These are phyloP conservation scores for Drosophila borealis DNA, from an alignment of 2,888 invertebrate species.

Conservation along the genomic window DNA sequence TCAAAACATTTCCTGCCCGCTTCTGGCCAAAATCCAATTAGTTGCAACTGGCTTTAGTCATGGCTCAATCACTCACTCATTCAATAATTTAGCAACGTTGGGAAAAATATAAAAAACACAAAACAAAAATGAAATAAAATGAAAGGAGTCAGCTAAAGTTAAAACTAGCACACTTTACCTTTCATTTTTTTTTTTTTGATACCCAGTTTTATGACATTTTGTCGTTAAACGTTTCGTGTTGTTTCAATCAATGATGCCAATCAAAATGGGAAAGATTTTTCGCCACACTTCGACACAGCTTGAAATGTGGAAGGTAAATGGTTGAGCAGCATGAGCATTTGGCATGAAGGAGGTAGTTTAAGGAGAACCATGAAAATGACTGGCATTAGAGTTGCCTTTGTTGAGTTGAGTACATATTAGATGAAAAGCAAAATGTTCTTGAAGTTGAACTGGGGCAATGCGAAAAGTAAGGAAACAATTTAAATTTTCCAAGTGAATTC, in stretches of 20 bases:
- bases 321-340: neutral
- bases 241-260: constrained; percentile 83
- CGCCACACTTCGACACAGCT: constrained; percentile 51
- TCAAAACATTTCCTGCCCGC: constrained; percentile 73
- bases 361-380: constrained; percentile 8
- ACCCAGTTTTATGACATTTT: constrained; percentile 62
- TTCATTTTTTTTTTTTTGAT: constrained; percentile 45
- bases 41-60: constrained; percentile 57
- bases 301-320: constrained; percentile 31
- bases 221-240: constrained; percentile 76
- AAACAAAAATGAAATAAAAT: constrained; percentile 2
- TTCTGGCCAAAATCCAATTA: constrained; percentile 71
- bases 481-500: neutral
- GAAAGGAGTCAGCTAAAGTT: constrained; percentile 45
- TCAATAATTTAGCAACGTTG: constrained; percentile 57
- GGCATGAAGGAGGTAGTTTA: constrained; percentile 11
- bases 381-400: constrained; percentile 16
- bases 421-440: neutral
- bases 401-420: constrained; percentile 12
- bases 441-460: neutral
- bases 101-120: constrained; percentile 15
- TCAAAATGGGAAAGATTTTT: constrained; percentile 75
- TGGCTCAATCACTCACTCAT: constrained; percentile 67
- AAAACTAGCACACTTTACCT: constrained; percentile 62
- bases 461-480: neutral